Base-by-base conservation (phyloP, 2,888 invertebrate genomes). In the Drosophila subquinaria region DNA sequence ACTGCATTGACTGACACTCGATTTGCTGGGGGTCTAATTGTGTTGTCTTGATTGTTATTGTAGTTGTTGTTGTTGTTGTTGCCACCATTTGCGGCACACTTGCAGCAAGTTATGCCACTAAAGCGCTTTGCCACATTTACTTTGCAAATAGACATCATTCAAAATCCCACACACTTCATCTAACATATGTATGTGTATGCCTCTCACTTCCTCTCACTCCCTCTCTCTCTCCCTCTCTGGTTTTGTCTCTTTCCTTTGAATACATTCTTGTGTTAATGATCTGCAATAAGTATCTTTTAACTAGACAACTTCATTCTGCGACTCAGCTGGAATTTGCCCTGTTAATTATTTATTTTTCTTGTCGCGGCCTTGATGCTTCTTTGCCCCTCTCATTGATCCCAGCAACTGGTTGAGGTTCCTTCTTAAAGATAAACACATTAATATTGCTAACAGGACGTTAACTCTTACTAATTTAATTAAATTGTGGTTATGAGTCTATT, bases 101-200 rank as follows among this genome's bases (percentile, higher is more conserved):
- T 90, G 73, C 67, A 57, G 43, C 55, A 47, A 75, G 61, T 72
- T 70, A 82, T 79, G 73, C 75, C 77, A 52, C 63, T 47, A 52
- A 61, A 59, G 52, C 81, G 76, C 77, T 80, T 66, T 82, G 89
- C 85, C 69, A 76, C 89, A 89, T 89, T 89, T 82, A 77, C 82
- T 74, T 69, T 78, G 61, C 69, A 90, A 88, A 83, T 90, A 89
- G 89, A 80, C 81, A 87, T 82, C 85, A 71, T 73, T 84, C 81
- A 71, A 69, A 52, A 63, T 50, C 57, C 43, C 67, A 27, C 42
- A 8, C 17, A 40, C 38, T 20, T 10, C 17, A 53, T 30, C n/a
- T 17, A n/a, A n/a, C n/a, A n/a, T n/a, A n/a, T n/a, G n/a, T n/a
- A 53, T 20, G n/a, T 20, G 15, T 30, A 9, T 17, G 35, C 13